Evolutionary conservation across 2,888 invertebrate genomes (phyloP), one percentile per base, ranked within the genome.

Genomic region (Eristalis pertinax): DNA sequence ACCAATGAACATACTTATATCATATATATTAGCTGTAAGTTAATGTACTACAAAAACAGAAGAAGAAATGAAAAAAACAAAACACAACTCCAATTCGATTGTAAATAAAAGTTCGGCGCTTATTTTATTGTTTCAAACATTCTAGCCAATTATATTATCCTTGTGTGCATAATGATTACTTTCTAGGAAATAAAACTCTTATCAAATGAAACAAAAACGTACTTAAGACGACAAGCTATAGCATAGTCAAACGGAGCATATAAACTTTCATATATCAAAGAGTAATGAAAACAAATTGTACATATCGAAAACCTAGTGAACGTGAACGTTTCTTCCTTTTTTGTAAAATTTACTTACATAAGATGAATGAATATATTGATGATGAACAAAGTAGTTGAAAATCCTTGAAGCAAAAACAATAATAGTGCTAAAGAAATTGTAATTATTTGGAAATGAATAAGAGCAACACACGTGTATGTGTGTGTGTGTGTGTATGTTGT

Each of bases 361-460:
- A 83, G 73, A 75, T 78, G 62, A 86, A 78, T 86, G 78, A 76
- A 87, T 68, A 83, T 79, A 68, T n/a, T n/a, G 70, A 58, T 75
- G 78, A n/a, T n/a, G 41, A 29, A 67, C 58, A 79, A 65, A 32
- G 56, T 75, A 74, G 7, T 10, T 32, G 70, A 22, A 62, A 69
- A 72, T 82, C 86, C 78, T 86, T 79, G 64, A 83, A 68, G 63
- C 70, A 75, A 77, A 62, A 65, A 85, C 86, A 86, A 86, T 86
- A 86, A 86, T 86, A 86, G 86, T 75, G 75, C 86, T 86, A 86
- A 82, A 79, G 63, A 86, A 82, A 82, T 70, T 82, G 67, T 79
- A 86, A 73, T 85, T 85, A 78, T 78, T 78, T 77, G 19, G 38
- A 64, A 41, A 38, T 32, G 4, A 68, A 35, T 26, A 38, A 60